A percentile compares a stretch with the other conserved stretches of the same genome.
phyloP scores from a whole-genome alignment of 2,113 vertebrate species.

The Cercocebus atys region DNA sequence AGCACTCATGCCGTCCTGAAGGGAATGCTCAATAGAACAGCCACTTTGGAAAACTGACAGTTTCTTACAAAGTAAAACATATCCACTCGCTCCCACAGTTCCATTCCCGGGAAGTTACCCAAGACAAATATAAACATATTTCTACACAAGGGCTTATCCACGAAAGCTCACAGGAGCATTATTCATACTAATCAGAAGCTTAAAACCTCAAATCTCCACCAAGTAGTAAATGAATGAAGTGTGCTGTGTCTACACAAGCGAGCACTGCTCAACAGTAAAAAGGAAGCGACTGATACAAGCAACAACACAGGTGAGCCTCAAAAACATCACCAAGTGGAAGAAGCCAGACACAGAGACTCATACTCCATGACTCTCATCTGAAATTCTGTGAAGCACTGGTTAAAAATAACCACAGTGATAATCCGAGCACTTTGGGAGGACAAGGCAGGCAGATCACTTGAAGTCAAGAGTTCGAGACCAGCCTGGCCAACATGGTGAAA shows the following conservation, averaged over 20 bases:
- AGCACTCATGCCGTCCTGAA: accelerated
- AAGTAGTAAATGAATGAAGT: neutral
- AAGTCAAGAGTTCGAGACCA: too few species aligned
- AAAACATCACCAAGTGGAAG: neutral
- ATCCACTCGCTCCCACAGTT: neutral
- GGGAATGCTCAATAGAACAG: neutral
- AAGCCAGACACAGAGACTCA: neutral
- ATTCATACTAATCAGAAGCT: neutral
- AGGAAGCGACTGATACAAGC: neutral
- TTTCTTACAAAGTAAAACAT: neutral
- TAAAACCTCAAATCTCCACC: neutral
- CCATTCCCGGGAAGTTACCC: neutral
- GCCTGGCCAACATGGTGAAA: too few species aligned
- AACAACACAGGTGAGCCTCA: neutral
- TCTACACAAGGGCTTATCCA: neutral
- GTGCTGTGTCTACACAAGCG: accelerated
- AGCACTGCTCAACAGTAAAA: too few species aligned
- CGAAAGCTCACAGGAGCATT: neutral
- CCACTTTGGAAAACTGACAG: neutral
- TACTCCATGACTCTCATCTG: neutral
- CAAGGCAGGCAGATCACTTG: too few species aligned
- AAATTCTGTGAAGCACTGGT: neutral
- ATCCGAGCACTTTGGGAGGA: too few species aligned
- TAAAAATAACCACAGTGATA: neutral
- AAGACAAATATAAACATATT: neutral